A percentile compares a stretch with the other conserved stretches of the same genome.
Conservation (phyloP, 2,113 vertebrate species). For the Anguilla rostrata region DNA sequence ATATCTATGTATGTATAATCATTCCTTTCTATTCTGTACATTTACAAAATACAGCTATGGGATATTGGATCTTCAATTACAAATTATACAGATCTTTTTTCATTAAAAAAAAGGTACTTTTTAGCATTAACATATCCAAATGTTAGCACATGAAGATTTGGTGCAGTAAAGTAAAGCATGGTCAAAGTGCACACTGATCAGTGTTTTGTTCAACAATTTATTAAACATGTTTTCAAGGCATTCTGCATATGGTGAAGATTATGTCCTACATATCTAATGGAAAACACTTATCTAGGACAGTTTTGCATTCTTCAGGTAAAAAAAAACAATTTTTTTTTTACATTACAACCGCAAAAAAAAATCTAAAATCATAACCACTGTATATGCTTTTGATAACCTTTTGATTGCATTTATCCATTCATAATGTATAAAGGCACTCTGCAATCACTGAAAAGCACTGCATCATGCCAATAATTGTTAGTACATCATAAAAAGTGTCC, state of each 20-base stretch:
- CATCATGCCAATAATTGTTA: not conserved
- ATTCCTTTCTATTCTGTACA: not conserved
- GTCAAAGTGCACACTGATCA: too few relatives aligned
- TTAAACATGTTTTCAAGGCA: slow-evolving; percentile 40
- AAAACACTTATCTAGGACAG: not conserved
- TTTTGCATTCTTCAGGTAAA: not conserved
- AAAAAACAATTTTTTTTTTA: not conserved
- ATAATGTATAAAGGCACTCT: not conserved
- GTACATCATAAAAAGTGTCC: not conserved
- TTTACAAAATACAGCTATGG: not conserved
- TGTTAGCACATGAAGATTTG: too few relatives aligned
- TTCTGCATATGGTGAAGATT: slow-evolving; percentile 16
- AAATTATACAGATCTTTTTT: too few relatives aligned
- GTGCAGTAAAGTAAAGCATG: too few relatives aligned
- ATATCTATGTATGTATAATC: not conserved
- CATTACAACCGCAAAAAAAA: not conserved
- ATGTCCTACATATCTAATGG: slow-evolving; percentile 21
- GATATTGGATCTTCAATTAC: not conserved
- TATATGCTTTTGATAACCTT: not conserved
- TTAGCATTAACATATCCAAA: too few relatives aligned
- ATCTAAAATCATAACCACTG: not conserved
- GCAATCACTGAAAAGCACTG: not conserved
- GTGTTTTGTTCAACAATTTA: too few relatives aligned
- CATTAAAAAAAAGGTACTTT: too few relatives aligned
- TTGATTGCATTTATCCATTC: not conserved